phyloP scores from a whole-genome alignment of 2,113 vertebrate genomes.

The Hippopotamus amphibius region DNA sequence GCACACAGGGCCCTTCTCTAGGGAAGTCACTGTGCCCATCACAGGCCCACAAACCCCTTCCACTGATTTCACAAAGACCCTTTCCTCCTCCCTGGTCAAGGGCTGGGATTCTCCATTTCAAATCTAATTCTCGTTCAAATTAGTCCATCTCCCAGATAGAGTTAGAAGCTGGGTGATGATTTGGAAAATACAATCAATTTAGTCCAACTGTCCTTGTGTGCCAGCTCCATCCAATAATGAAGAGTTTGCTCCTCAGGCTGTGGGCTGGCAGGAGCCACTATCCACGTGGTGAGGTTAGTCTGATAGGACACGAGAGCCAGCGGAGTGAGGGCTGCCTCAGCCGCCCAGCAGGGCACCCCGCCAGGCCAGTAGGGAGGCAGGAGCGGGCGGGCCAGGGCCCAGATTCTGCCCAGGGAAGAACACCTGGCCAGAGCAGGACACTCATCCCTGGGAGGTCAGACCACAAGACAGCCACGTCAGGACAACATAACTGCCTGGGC shows the following conservation, averaged over 20 bases:
- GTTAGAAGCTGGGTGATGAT: constrained; percentile 87
- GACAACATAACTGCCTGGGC: not conserved
- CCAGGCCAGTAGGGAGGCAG: not conserved
- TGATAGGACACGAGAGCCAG: not conserved
- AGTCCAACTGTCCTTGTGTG: constrained; percentile 84
- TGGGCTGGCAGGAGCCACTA: constrained; percentile 77
- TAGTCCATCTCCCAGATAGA: constrained; percentile 85
- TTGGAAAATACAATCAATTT: constrained; percentile 89
- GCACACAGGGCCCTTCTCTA: not conserved
- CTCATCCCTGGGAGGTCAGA: not conserved
- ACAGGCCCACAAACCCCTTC: not conserved
- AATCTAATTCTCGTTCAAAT: constrained; percentile 85
- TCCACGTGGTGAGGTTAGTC: not conserved
- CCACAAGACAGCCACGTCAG: not conserved
- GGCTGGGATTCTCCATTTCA: constrained; percentile 83
- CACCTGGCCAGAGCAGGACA: not conserved
- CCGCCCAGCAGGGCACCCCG: not conserved
- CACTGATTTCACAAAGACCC: not conserved
- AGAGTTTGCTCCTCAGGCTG: constrained; percentile 77
- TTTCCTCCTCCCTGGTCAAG: constrained; percentile 74
- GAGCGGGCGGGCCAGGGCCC: too few species aligned
- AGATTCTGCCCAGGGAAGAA: not conserved
- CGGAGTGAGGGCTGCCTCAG: not conserved
- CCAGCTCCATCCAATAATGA: constrained; percentile 83
- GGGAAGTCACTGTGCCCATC: not conserved